Conservation (phyloP, 2,797 vertebrate species). For the Strix occidentalis region DNA sequence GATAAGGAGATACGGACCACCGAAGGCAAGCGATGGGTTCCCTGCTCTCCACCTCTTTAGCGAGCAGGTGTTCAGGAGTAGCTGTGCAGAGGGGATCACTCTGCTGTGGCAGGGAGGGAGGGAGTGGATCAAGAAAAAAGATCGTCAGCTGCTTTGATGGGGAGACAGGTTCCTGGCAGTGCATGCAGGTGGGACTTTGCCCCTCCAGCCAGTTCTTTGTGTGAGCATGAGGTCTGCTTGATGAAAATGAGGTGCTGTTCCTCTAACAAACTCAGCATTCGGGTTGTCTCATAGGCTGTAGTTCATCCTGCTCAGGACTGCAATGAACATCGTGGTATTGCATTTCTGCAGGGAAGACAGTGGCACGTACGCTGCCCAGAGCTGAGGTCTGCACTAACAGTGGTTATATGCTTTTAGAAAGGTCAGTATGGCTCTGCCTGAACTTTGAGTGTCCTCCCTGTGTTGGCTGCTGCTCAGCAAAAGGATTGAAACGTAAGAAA, state of each 20-base stretch:
- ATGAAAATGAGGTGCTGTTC: background rate
- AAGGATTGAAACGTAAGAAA: background rate
- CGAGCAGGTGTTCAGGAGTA: background rate
- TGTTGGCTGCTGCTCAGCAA: background rate
- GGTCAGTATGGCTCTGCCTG: background rate
- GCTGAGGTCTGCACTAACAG: background rate
- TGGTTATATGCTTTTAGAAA: background rate
- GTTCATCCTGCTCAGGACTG: background rate
- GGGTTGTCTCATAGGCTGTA: background rate
- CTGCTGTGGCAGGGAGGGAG: background rate
- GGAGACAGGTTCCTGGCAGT: background rate
- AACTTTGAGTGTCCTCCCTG: background rate
- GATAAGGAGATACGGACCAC: background rate
- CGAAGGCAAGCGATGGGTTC: background rate
- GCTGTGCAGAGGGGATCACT: background rate
- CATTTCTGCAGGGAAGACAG: background rate
- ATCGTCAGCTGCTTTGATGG: accelerated
- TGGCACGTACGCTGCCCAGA: background rate
- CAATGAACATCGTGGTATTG: background rate
- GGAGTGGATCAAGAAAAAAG: background rate
- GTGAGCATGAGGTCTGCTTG: background rate
- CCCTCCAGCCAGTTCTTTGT: background rate
- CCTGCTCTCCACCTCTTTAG: too few relatives aligned
- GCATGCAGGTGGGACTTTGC: background rate
- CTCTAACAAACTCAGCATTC: background rate